phyloP scores from a whole-genome alignment of 2,113 vertebrate species.

The Strix aluco region DNA sequence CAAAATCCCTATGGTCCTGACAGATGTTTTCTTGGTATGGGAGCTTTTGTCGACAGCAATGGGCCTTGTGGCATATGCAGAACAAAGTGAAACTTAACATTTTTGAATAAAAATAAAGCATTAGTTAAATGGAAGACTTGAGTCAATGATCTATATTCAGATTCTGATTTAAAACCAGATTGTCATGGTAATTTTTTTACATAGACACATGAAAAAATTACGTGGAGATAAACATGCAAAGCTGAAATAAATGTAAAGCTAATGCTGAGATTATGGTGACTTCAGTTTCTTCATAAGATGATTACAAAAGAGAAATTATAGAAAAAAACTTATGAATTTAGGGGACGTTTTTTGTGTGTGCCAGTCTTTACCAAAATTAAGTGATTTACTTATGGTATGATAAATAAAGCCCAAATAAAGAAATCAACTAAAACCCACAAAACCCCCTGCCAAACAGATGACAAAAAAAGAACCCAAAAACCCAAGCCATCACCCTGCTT shows the following conservation, averaged over 20 bases:
- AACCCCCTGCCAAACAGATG: not conserved
- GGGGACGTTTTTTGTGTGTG: not conserved
- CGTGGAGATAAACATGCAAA: not conserved
- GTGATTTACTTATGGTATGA: not conserved
- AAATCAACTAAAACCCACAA: not conserved
- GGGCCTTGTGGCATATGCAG: not conserved
- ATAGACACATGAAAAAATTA: not conserved
- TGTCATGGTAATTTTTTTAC: not conserved
- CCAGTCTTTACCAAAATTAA: not conserved
- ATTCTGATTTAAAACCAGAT: not conserved
- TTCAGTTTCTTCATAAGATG: not conserved
- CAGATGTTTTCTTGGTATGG: slow-evolving; percentile 51
- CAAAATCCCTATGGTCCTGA: slow-evolving; percentile 42
- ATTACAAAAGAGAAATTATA: not conserved
- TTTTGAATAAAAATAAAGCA: slow-evolving; percentile 22
- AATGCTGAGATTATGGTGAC: not conserved
- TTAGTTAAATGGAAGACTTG: slow-evolving; percentile 11
- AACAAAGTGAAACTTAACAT: not conserved
- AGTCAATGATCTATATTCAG: not conserved
- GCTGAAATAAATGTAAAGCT: not conserved
- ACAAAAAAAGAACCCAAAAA: not conserved
- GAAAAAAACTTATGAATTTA: not conserved
- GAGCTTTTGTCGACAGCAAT: not conserved
- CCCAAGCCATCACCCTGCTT: not conserved
- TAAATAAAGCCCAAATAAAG: not conserved